phyloP scores from a whole-genome alignment of 2,797 vertebrate genomes.

The Hippocampus kuda region DNA sequence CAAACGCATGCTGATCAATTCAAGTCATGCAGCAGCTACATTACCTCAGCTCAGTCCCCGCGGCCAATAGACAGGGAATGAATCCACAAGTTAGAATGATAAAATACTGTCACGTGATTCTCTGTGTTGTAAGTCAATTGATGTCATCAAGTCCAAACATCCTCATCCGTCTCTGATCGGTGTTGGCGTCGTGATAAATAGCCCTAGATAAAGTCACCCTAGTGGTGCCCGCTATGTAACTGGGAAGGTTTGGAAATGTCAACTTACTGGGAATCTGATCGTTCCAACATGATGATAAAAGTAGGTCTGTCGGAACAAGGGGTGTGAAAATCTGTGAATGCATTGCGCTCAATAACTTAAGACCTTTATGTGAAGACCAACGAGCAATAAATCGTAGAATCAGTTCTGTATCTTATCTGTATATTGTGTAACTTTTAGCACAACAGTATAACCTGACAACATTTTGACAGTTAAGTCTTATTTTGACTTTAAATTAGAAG shows the following conservation, averaged over 20 bases:
- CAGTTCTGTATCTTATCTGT: neutral
- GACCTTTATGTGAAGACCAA: neutral
- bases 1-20: neutral
- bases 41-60: constrained; percentile 7
- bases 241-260: neutral
- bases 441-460: neutral
- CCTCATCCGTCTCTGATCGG: constrained; percentile 1
- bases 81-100: constrained; percentile 11
- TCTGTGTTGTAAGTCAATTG: constrained; percentile 1
- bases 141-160: constrained; percentile 18
- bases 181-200: constrained; percentile 24
- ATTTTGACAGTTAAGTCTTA: neutral
- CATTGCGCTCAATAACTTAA: neutral
- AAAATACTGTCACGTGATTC: constrained; percentile 14
- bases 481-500: too few relatives aligned
- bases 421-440: neutral
- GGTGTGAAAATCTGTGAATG: neutral
- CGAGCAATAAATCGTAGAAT: neutral
- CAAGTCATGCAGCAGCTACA: neutral
- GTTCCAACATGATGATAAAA: neutral
- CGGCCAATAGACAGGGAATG: neutral
- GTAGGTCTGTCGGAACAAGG: neutral
- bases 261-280: neutral
- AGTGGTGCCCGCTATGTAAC: neutral
- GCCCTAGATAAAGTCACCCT: constrained; percentile 11